phyloP scores from a whole-genome alignment of 2,797 vertebrate species.

The Danio jaintianensis region DNA sequence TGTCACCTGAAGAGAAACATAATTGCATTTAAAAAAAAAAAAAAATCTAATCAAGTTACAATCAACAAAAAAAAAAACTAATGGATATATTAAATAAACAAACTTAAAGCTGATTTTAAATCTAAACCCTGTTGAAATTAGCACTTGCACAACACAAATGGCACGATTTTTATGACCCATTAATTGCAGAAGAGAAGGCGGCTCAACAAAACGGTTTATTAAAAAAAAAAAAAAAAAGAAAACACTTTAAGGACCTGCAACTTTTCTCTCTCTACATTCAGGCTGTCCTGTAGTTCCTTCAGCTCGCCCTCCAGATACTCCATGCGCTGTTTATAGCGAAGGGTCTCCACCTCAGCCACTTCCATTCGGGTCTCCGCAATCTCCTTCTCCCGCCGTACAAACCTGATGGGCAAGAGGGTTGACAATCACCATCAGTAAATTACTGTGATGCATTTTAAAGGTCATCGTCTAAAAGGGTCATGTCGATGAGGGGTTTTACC shows the following conservation, averaged over 20 bases:
- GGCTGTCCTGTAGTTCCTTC: constrained; percentile 88
- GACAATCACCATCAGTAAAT: too few relatives aligned
- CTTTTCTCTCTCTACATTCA: constrained; percentile 88
- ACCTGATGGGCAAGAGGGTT: constrained; percentile 72
- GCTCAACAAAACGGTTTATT: background rate
- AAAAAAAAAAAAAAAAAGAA: too few relatives aligned
- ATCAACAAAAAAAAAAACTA: too few relatives aligned
- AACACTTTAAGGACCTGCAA: constrained; percentile 83
- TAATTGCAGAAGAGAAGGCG: too few relatives aligned
- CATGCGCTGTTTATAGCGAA: constrained; percentile 89
- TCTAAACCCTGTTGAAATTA: background rate
- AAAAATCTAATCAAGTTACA: background rate
- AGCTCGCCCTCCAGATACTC: constrained; percentile 92
- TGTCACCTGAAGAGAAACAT: constrained; percentile 80
- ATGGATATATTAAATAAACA: too few relatives aligned
- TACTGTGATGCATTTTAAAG: background rate
- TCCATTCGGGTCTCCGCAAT: constrained; percentile 94
- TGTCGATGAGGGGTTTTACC: constrained; percentile 73
- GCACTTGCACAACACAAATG: background rate
- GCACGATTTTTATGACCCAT: background rate
- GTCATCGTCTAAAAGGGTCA: background rate
- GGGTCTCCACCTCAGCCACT: constrained; percentile 91
- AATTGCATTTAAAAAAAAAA: too few relatives aligned
- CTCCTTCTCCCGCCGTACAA: constrained; percentile 96
- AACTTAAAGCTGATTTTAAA: background rate